phyloP scores from a whole-genome alignment of 2,113 vertebrate genomes.

The Ptilonorhynchus violaceus region DNA sequence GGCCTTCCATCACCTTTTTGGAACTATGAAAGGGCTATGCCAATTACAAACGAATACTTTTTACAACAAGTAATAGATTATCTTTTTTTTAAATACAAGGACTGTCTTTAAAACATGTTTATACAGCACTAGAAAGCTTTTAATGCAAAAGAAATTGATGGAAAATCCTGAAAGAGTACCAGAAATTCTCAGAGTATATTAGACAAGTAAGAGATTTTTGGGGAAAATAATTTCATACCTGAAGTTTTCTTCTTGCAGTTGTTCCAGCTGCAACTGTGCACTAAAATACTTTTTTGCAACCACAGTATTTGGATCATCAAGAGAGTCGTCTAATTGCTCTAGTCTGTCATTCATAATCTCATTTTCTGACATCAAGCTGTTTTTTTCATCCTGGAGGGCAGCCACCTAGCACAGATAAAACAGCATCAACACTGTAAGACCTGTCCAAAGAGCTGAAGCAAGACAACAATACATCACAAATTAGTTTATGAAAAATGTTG shows the following conservation, averaged over 20 bases:
- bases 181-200: background rate
- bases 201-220: background rate
- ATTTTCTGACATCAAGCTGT: slow-evolving; percentile 91
- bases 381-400: slow-evolving; percentile 92
- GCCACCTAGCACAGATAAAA: slow-evolving; percentile 81
- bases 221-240: slow-evolving; percentile 70
- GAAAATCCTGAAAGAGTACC: background rate
- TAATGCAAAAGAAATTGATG: background rate
- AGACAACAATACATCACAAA: slow-evolving; percentile 14
- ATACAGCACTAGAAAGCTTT: background rate
- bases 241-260: slow-evolving; percentile 95
- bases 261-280: slow-evolving; percentile 88
- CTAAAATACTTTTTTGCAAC: slow-evolving; percentile 90
- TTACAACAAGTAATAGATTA: background rate
- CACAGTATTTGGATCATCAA: slow-evolving; percentile 87
- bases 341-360: slow-evolving; percentile 91
- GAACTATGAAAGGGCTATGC: background rate
- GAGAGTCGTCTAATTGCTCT: slow-evolving; percentile 88
- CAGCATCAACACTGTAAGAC: background rate
- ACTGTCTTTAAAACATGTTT: background rate
- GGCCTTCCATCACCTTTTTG: background rate
- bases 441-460: background rate
- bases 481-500: slow-evolving; percentile 1
- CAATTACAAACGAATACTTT: background rate
- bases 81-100: background rate